phyloP scores from a whole-genome alignment of 2,797 vertebrate genomes.

The Merluccius polli region DNA sequence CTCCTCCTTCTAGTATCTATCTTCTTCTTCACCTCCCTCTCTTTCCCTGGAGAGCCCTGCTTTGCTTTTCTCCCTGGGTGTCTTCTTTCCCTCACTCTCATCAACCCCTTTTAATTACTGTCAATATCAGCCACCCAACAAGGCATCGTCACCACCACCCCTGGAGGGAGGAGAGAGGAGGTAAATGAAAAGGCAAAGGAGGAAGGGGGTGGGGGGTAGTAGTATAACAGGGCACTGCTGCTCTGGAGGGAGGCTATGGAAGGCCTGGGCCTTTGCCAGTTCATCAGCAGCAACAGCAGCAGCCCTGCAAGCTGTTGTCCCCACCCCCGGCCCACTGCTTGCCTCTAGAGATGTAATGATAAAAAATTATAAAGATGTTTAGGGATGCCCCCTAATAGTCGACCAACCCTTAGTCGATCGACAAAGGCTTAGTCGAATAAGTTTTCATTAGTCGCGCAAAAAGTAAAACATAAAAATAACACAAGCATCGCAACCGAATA shows the following conservation, averaged over 20 bases:
- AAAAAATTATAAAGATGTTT: slow-evolving; percentile 42
- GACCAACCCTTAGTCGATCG: too few species aligned
- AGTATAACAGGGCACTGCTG: slow-evolving; percentile 26
- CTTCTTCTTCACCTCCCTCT: slow-evolving; percentile 11
- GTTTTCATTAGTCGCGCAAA: too few species aligned
- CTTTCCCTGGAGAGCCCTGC: slow-evolving; percentile 28
- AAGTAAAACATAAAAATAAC: too few species aligned
- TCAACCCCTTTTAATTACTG: slow-evolving; percentile 69
- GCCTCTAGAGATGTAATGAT: slow-evolving; percentile 52
- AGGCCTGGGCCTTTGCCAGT: slow-evolving; percentile 43
- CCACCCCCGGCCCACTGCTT: slow-evolving; percentile 25
- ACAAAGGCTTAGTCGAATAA: too few species aligned
- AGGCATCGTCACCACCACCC: slow-evolving; percentile 48
- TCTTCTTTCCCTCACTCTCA: slow-evolving; percentile 69
- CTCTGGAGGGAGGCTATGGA: slow-evolving; percentile 34
- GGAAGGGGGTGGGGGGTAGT: slow-evolving; percentile 34
- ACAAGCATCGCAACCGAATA: too few species aligned
- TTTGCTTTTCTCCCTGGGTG: slow-evolving; percentile 38
- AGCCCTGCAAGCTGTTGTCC: slow-evolving; percentile 46
- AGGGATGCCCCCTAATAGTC: too few species aligned
- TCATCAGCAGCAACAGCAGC: slow-evolving; percentile 39
- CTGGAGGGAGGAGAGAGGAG: slow-evolving; percentile 16
- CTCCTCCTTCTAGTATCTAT: not conserved
- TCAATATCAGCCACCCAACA: slow-evolving; percentile 48
- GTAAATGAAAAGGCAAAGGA: slow-evolving; percentile 17